Evolutionary conservation across 2,797 vertebrate species (phyloP).

Genomic region (Acanthis flammea): DNA sequence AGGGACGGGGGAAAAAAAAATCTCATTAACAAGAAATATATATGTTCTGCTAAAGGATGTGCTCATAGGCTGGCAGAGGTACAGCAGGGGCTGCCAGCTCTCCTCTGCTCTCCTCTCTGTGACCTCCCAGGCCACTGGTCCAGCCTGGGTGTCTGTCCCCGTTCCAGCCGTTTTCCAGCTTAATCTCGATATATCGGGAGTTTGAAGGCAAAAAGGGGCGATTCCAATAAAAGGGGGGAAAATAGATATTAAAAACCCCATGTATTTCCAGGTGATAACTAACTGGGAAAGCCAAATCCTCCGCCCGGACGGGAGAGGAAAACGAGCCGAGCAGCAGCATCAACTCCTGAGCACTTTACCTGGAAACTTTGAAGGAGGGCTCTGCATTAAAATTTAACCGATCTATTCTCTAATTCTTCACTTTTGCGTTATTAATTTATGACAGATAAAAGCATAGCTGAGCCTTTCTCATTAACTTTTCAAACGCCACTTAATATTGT

Average conservation of each 20-base stretch:
- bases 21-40: conserved; percentile 28
- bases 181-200: background rate
- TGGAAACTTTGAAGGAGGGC: conserved; percentile 58
- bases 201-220: background rate
- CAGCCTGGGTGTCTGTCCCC: background rate
- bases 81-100: background rate
- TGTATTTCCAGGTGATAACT: background rate
- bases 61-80: background rate
- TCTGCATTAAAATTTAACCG: conserved; percentile 64
- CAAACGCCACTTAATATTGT: conserved; percentile 62
- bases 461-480: conserved; percentile 64
- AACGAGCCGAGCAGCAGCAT: background rate
- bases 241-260: accelerated
- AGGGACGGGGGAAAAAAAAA: accelerated
- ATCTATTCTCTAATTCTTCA: conserved; percentile 55
- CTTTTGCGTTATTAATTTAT: conserved; percentile 69
- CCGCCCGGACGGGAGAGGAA: background rate
- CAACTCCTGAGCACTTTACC: conserved; percentile 14
- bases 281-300: background rate
- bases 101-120: background rate
- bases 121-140: conserved; percentile 22
- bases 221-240: background rate
- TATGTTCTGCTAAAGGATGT: conserved; percentile 35
- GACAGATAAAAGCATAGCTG: conserved; percentile 63
- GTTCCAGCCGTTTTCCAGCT: background rate